phyloP scores from a whole-genome alignment of 1,140 invertebrate species.

The Ditylenchus dipsaci region DNA sequence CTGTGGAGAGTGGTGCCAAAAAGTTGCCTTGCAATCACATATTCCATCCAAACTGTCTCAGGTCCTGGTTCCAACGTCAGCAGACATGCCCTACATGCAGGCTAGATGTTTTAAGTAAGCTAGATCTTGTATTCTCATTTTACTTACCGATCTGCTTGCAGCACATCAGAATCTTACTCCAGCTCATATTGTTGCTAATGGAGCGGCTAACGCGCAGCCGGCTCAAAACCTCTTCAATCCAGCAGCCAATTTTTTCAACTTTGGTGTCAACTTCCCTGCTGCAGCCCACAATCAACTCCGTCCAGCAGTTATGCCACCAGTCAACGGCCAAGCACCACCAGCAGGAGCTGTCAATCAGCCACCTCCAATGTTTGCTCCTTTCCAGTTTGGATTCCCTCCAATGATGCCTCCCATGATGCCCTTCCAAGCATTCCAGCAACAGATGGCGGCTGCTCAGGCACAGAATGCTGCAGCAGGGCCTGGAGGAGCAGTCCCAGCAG shows the following conservation, averaged over 20 bases:
- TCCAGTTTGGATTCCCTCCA: constrained; percentile 34
- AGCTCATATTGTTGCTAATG: background rate
- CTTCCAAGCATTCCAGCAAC: constrained; percentile 52
- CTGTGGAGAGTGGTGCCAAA: constrained; percentile 70
- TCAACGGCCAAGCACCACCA: background rate
- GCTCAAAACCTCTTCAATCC: background rate
- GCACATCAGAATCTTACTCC: background rate
- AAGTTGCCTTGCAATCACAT: constrained; percentile 98
- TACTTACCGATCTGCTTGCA: background rate
- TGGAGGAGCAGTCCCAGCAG: background rate
- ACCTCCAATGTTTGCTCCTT: constrained; percentile 21
- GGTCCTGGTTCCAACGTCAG: constrained; percentile 98
- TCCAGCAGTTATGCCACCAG: constrained; percentile 12
- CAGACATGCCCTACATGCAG: constrained; percentile 99
- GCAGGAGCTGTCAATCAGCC: constrained; percentile 12
- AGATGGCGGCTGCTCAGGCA: constrained; percentile 3
- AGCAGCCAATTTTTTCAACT: background rate
- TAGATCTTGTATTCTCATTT: too few species aligned
- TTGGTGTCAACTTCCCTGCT: background rate
- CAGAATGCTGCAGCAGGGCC: background rate
- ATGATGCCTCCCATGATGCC: constrained; percentile 62
- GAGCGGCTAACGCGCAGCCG: background rate
- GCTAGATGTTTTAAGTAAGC: constrained; percentile 77
- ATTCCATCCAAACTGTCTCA: constrained; percentile 94
- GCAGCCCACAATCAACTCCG: background rate